phyloP scores from a whole-genome alignment of 1,140 invertebrate genomes.

The Dendroctonus ponderosae region DNA sequence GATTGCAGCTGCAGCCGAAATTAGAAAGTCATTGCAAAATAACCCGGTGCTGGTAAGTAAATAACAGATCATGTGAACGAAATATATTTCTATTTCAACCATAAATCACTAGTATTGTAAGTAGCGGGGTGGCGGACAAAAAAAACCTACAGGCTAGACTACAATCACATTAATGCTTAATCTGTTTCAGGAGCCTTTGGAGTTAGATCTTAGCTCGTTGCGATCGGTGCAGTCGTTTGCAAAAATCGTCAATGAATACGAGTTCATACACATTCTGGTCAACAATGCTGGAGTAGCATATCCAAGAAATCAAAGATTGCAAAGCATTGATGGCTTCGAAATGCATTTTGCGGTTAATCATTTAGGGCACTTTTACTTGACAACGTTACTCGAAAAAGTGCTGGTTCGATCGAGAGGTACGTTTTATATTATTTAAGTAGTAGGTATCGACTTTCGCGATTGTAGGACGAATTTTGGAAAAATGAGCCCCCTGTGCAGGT shows the following conservation, averaged over 20 bases:
- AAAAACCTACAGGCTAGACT: too few relatives aligned
- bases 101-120: too few relatives aligned
- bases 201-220: slow-evolving; percentile 70
- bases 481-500: neutral
- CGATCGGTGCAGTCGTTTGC: slow-evolving; percentile 69
- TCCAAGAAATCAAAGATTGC: slow-evolving; percentile 53
- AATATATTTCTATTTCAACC: too few relatives aligned
- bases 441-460: neutral
- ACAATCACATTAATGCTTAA: too few relatives aligned
- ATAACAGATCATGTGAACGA: neutral
- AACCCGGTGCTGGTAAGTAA: slow-evolving; percentile 5
- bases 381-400: slow-evolving; percentile 40
- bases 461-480: too few relatives aligned
- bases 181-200: slow-evolving; percentile 62
- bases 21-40: slow-evolving; percentile 33
- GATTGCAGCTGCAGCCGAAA: slow-evolving; percentile 55
- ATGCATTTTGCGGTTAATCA: slow-evolving; percentile 79
- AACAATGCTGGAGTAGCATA: slow-evolving; percentile 74
- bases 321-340: slow-evolving; percentile 81
- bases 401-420: neutral
- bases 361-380: slow-evolving; percentile 82
- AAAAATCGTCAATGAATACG: slow-evolving; percentile 60
- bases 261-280: slow-evolving; percentile 69
- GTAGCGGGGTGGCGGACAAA: too few relatives aligned
- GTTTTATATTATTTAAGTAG: too few relatives aligned